Conservation (phyloP, 2,797 vertebrate species). For the Xenops minutus region DNA sequence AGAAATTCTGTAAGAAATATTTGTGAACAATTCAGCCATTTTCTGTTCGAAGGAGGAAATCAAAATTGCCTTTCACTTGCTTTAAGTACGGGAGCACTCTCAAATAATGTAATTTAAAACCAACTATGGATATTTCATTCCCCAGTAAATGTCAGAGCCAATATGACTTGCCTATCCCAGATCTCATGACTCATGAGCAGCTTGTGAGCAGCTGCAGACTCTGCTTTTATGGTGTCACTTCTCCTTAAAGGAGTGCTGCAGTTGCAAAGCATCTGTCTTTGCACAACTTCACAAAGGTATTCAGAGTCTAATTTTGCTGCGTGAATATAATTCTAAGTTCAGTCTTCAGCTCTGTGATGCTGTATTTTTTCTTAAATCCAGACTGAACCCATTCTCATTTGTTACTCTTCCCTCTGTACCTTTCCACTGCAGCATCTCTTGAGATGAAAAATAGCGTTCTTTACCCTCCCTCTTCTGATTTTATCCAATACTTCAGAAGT, state of each 20-base stretch:
- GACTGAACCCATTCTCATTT: not conserved
- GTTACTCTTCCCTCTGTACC: not conserved
- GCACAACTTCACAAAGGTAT: not conserved
- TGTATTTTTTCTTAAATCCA: not conserved
- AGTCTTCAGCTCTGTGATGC: not conserved
- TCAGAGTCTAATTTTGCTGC: not conserved
- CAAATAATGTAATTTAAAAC: slow-evolving; percentile 37
- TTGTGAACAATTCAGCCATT: not conserved
- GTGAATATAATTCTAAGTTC: not conserved
- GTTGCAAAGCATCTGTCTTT: not conserved
- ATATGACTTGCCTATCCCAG: slow-evolving; percentile 33
- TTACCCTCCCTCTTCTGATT: not conserved
- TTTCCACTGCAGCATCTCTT: not conserved
- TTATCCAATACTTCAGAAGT: not conserved
- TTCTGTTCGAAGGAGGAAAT: slow-evolving; percentile 16
- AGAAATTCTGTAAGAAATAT: not conserved
- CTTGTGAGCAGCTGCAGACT: slow-evolving; percentile 18
- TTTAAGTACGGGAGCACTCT: slow-evolving; percentile 8
- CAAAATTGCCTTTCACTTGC: slow-evolving; percentile 29
- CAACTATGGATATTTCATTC: slow-evolving; percentile 27
- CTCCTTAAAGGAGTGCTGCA: not conserved
- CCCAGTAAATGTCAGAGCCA: slow-evolving; percentile 41
- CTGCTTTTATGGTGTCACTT: slow-evolving; percentile 9
- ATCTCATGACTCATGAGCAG: slow-evolving; percentile 35
- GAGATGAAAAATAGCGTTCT: not conserved